Base-by-base conservation (phyloP, 1,140 invertebrate species). In the Diploscapter pachys region DNA sequence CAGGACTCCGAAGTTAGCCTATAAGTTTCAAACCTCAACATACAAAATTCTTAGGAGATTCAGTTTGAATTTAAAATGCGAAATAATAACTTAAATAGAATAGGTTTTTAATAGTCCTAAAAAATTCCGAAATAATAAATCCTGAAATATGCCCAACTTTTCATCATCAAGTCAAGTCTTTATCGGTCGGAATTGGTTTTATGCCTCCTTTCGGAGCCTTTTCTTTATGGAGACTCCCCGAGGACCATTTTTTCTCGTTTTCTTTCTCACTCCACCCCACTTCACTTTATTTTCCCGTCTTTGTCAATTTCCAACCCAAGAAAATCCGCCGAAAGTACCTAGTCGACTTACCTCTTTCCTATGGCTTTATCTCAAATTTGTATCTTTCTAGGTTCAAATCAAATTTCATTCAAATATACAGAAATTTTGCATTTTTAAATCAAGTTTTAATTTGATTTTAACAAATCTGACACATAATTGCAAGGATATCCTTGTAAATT, bases 201-300 rank as follows among this genome's bases (percentile, higher is more conserved):
- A 31, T 59, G 31, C 31, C 31, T 59, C 31, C 31, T 59, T 11
- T 11, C 9, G 31, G 57, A 11, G 9, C 9, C 31, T 59, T 59
- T 59, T 11, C 57, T 11, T 59, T 59, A 68, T 52, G 52, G 52
- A 55, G 57, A 68, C 56, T 68, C 53, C 51, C 56, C 66, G 66
- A 9, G 6, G 48, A 11, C 48, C 57, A 31, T 59, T 11, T 59
- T 59, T 59, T 31, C 31, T 59, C 57, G 9, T 31, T 11, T 11
- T 59, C 31, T 59, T 59, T 59, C 9, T 31, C 9, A 59, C 57
- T 11, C 31, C 31, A 11, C 57, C 57, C 9, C 57, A 11, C 31
- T 59, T 59, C 57, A 59, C 57, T 59, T 11, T 11, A 59, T 11
- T 59, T 59, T 59, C 9, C 2, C 9, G 9, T 59, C 57, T 59